Conservation (phyloP, 2,888 invertebrate species). For the Athalia cordata region DNA sequence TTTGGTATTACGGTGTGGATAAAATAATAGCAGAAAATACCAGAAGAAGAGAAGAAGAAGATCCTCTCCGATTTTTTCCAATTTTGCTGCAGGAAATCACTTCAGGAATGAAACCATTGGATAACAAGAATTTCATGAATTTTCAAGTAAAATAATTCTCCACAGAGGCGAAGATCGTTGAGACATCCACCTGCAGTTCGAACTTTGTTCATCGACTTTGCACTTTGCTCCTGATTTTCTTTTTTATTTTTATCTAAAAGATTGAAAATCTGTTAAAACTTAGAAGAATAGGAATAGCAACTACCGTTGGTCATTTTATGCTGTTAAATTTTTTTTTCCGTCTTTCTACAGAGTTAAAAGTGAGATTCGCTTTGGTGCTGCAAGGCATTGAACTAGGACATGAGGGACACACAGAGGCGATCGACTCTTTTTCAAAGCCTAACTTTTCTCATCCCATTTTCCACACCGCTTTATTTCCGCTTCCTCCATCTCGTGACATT, state of each 20-base stretch:
- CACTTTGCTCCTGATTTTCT: no score
- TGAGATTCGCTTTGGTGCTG: not conserved
- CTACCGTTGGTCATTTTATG: constrained; percentile 1
- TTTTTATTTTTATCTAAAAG: not conserved
- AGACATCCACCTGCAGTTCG: no score
- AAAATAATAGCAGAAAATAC: not conserved
- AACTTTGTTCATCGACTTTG: no score
- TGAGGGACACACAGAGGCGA: constrained; percentile 17
- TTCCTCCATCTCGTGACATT: not conserved
- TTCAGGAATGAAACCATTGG: not conserved
- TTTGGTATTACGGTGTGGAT: not conserved
- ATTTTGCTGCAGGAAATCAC: not conserved
- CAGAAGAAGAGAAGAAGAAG: not conserved
- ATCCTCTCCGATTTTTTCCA: constrained; percentile 8
- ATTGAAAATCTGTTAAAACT: not conserved
- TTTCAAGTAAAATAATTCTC: not conserved
- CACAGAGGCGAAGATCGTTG: no score
- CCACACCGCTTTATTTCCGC: not conserved
- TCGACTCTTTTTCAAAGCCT: constrained; percentile 10
- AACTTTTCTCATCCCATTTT: constrained; percentile 5
- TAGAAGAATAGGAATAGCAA: constrained; percentile 11
- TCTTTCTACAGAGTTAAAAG: not conserved
- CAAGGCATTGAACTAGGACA: not conserved
- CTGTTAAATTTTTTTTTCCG: constrained; percentile 9
- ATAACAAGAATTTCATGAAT: not conserved